These are phyloP conservation scores for Pecten maximus DNA, from an alignment of 2,888 invertebrate genomes.

Conservation along the genomic window DNA sequence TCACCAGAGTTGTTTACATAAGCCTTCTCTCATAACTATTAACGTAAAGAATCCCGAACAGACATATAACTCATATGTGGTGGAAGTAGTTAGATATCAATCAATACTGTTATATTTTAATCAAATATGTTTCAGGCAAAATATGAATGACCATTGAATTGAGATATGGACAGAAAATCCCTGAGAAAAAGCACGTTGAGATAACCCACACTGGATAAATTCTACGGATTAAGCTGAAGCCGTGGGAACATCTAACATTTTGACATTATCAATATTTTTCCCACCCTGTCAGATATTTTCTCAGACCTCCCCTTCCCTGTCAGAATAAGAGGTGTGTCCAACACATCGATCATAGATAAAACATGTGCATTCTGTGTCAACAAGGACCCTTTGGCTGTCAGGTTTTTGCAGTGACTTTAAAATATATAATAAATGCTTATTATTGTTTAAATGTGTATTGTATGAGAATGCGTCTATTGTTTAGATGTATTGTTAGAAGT, in stretches of 20 bases:
- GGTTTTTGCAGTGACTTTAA: neutral
- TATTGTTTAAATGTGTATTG: neutral
- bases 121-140: neutral
- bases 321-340: neutral
- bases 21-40: neutral
- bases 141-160: slow-evolving; percentile 6
- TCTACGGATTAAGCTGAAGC: neutral
- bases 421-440: neutral
- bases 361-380: neutral
- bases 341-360: neutral
- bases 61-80: neutral
- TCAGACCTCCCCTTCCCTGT: slow-evolving; percentile 22
- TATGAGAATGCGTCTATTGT: neutral
- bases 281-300: slow-evolving; percentile 4
- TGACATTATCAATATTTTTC: slow-evolving; percentile 31
- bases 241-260: neutral
- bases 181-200: neutral
- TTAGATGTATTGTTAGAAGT: neutral
- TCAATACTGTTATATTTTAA: neutral
- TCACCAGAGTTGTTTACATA: neutral
- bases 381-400: neutral
- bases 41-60: neutral
- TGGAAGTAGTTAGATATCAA: neutral
- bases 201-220: neutral
- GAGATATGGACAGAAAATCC: slow-evolving; percentile 6